Percentiles rank a stretch among this genome's conserved stretches.
Conservation (phyloP, 2,888 invertebrate genomes). For the Ophion costatus region DNA sequence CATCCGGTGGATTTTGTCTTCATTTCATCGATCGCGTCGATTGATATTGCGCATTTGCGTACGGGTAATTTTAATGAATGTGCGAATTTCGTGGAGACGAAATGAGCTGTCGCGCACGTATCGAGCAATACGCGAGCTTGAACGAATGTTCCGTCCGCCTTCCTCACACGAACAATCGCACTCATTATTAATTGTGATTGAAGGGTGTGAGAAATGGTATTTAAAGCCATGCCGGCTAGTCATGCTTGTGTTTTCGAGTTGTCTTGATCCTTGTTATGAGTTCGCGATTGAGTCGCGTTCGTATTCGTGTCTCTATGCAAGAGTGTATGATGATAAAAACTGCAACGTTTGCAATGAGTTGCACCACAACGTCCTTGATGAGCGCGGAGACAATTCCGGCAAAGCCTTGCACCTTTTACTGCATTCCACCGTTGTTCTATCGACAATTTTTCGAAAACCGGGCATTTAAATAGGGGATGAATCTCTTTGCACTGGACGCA, state of each 20-base stretch:
- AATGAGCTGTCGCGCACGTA: conserved; percentile 41
- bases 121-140: conserved; percentile 50
- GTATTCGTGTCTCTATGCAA: conserved; percentile 28
- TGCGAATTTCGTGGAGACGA: conserved; percentile 4
- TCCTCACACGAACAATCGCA: conserved; percentile 30
- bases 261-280: background rate
- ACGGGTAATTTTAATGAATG: background rate
- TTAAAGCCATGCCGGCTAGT: conserved; percentile 17
- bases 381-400: conserved; percentile 45
- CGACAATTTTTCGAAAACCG: conserved; percentile 26
- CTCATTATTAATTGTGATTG: conserved; percentile 46
- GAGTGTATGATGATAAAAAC: conserved; percentile 41
- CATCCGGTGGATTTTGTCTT: conserved; percentile 39
- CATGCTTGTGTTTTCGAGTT: background rate
- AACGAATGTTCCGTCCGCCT: conserved; percentile 24
- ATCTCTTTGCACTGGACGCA: conserved; percentile 33
- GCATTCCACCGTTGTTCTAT: conserved; percentile 34
- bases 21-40: conserved; percentile 30
- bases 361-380: conserved; percentile 27
- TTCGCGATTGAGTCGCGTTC: background rate
- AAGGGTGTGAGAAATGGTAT: background rate
- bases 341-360: conserved; percentile 42
- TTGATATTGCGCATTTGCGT: conserved; percentile 14
- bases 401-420: conserved; percentile 19
- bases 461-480: conserved; percentile 49